Conservation (phyloP, 2,797 vertebrate species). For the Gambelia wislizenii region DNA sequence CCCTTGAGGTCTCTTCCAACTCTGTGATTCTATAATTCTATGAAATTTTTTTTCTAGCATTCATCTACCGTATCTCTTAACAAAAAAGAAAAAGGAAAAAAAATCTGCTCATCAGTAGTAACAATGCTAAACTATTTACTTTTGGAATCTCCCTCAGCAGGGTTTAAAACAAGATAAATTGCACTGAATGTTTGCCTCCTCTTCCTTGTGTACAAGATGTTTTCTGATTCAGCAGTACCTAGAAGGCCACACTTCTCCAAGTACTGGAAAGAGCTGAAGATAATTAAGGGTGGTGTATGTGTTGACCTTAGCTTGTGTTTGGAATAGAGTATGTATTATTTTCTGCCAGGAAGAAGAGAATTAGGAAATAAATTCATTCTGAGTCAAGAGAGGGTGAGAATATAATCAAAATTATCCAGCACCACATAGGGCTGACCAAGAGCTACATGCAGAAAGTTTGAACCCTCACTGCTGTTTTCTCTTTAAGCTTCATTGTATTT, state of each 20-base stretch:
- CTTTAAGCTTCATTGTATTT: constrained; percentile 47
- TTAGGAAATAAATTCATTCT: constrained; percentile 59
- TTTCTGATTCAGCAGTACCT: constrained; percentile 52
- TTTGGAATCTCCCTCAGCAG: background rate
- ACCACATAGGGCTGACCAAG: constrained; percentile 10
- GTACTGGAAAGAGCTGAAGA: constrained; percentile 51
- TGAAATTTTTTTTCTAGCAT: constrained; percentile 17
- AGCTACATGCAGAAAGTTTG: constrained; percentile 33
- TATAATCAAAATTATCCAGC: background rate
- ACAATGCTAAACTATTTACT: background rate
- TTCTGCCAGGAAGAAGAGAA: constrained; percentile 57
- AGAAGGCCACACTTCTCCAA: constrained; percentile 52
- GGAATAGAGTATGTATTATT: constrained; percentile 31
- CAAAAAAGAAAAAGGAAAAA: background rate
- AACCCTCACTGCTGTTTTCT: constrained; percentile 42
- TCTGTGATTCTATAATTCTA: no score
- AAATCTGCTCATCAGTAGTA: constrained; percentile 13
- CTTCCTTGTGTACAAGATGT: constrained; percentile 2
- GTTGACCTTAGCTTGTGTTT: constrained; percentile 52
- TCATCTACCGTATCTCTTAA: background rate
- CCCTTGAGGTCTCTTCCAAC: no score
- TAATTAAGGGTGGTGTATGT: constrained; percentile 43
- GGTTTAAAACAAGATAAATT: constrained; percentile 16
- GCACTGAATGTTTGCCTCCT: constrained; percentile 14
- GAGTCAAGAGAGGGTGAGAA: constrained; percentile 15